phyloP scores from a whole-genome alignment of 2,888 invertebrate species.

The Polyploca ridens region DNA sequence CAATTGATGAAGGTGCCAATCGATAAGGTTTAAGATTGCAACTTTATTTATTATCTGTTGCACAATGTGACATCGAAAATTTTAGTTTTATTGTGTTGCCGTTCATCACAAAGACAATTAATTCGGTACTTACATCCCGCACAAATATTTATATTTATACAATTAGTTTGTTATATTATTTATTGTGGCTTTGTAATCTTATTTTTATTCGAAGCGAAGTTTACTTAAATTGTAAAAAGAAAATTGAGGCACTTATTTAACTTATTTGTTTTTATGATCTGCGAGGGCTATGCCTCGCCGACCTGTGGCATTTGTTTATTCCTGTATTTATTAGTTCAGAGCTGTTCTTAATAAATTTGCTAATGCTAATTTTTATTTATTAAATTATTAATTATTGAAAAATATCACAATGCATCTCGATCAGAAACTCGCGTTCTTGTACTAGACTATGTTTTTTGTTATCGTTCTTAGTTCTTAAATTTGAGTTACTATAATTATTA shows the following conservation, averaged over 20 bases:
- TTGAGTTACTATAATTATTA: conserved; percentile 50
- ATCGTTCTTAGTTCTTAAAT: conserved; percentile 68
- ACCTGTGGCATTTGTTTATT: conserved; percentile 1
- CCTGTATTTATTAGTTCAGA: conserved; percentile 6
- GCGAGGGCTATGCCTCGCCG: conserved; percentile 36
- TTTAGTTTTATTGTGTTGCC: background rate
- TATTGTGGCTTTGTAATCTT: conserved; percentile 64
- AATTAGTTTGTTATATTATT: conserved; percentile 66
- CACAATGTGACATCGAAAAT: conserved; percentile 3
- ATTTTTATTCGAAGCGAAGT: conserved; percentile 63
- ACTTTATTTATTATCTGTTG: background rate
- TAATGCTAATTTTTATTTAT: background rate
- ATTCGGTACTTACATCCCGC: conserved; percentile 77
- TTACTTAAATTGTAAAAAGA: conserved; percentile 69
- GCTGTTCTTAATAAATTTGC: background rate
- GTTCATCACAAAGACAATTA: conserved; percentile 43
- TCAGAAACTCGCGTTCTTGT: conserved; percentile 69
- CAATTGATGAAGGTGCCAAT: background rate
- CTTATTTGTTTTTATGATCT: conserved; percentile 43
- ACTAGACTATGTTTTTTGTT: conserved; percentile 63
- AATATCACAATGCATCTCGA: conserved; percentile 56
- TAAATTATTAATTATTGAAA: conserved; percentile 16
- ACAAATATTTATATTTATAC: conserved; percentile 65
- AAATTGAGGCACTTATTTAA: conserved; percentile 34
- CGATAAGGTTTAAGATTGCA: background rate